A percentile compares a stretch with the other conserved stretches of the same genome.
phyloP scores from a whole-genome alignment of 1,140 invertebrate genomes.

The Anastrepha obliqua region DNA sequence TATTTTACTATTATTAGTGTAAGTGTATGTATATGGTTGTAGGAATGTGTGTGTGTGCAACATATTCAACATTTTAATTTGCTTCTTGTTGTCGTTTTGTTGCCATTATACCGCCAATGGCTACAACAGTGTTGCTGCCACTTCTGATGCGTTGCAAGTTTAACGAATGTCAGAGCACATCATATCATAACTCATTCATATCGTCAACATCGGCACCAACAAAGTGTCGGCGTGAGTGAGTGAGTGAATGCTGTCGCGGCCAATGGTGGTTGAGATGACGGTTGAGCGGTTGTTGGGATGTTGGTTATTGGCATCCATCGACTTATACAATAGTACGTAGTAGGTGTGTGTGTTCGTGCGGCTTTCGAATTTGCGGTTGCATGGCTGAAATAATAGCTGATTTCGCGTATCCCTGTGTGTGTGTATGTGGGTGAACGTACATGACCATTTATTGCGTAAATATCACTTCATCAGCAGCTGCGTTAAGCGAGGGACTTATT shows the following conservation, averaged over 20 bases:
- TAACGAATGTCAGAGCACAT: slow-evolving; percentile 68
- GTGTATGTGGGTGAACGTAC: slow-evolving; percentile 38
- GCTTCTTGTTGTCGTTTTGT: background rate
- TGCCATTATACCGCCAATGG: slow-evolving; percentile 5
- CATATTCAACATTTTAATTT: slow-evolving; percentile 22
- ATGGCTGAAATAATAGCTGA: background rate
- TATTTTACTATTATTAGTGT: slow-evolving; percentile 39
- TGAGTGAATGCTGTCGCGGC: slow-evolving; percentile 67
- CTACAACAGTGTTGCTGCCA: slow-evolving; percentile 21
- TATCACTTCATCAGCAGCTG: slow-evolving; percentile 66
- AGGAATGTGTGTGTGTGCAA: background rate
- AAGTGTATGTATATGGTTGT: background rate
- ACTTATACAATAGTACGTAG: background rate
- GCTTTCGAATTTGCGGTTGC: slow-evolving; percentile 24
- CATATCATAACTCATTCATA: slow-evolving; percentile 72
- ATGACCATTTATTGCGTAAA: slow-evolving; percentile 71
- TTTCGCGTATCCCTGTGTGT: background rate
- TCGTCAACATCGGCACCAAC: slow-evolving; percentile 62
- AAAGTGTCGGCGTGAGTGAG: background rate
- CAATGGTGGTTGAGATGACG: background rate
- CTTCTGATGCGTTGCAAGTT: slow-evolving; percentile 66
- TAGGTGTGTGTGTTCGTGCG: background rate
- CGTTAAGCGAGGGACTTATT: background rate
- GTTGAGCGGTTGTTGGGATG: background rate
- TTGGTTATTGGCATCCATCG: background rate